Conservation (phyloP, 1,140 invertebrate genomes). For the Choristoneura fumiferana region DNA sequence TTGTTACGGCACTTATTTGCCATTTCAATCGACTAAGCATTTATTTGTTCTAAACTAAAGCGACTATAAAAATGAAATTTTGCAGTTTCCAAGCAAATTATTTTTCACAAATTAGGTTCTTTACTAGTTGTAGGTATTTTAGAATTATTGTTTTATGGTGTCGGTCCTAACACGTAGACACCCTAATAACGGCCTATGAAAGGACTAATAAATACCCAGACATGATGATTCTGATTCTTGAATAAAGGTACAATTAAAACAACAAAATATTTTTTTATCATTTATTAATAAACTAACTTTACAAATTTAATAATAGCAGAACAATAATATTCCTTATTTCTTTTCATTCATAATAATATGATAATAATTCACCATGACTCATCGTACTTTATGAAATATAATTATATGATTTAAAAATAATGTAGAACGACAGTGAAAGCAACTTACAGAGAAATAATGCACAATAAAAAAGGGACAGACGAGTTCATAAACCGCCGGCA, state of each 20-base stretch:
- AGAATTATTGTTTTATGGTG: no score
- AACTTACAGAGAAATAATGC: slow-evolving; percentile 76
- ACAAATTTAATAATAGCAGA: slow-evolving; percentile 79
- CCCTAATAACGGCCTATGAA: no score
- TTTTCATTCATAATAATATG: slow-evolving; percentile 77
- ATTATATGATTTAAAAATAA: slow-evolving; percentile 77
- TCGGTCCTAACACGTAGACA: no score
- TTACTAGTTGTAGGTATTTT: no score
- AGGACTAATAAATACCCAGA: no score
- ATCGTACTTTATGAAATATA: slow-evolving; percentile 74
- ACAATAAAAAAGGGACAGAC: slow-evolving; percentile 63
- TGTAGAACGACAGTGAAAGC: slow-evolving; percentile 76
- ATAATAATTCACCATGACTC: slow-evolving; percentile 77
- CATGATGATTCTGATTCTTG: no score
- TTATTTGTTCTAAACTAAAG: no score
- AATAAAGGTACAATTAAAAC: slow-evolving; percentile 42
- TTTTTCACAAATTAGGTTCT: no score
- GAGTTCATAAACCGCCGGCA: slow-evolving; percentile 56
- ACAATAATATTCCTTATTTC: slow-evolving; percentile 78
- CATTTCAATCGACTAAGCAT: no score
- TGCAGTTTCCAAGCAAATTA: no score
- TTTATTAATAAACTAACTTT: slow-evolving; percentile 79
- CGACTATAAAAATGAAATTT: no score
- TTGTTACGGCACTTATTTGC: no score
- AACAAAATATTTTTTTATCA: slow-evolving; percentile 67